phyloP scores from a whole-genome alignment of 2,888 invertebrate species.

The Yponomeuta cagnagella region DNA sequence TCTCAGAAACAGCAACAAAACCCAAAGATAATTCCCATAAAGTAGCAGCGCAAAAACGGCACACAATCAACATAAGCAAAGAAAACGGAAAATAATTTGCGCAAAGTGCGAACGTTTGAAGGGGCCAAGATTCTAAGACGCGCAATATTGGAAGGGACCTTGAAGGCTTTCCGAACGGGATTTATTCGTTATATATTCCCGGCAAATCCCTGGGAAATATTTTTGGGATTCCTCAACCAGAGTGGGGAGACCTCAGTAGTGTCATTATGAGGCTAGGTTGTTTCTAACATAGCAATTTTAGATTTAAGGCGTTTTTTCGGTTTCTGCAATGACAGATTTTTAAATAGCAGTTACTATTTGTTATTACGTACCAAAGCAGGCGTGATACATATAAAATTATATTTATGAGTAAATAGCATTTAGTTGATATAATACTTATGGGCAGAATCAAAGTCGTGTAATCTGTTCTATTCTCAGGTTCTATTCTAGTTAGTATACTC shows the following conservation, averaged over 20 bases:
- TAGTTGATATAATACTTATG: no score
- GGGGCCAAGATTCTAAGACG: not conserved
- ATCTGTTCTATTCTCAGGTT: no score
- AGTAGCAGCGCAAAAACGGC: not conserved
- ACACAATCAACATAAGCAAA: slow-evolving; percentile 3
- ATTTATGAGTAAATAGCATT: no score
- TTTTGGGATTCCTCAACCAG: not conserved
- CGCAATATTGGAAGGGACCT: slow-evolving; percentile 5
- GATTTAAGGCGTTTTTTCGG: no score
- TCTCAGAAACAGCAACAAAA: not conserved
- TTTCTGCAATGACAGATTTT: no score
- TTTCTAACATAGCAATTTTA: no score
- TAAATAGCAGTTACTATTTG: no score
- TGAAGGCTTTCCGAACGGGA: slow-evolving; percentile 12
- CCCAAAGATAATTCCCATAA: not conserved
- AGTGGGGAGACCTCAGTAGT: not conserved
- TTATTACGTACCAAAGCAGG: no score
- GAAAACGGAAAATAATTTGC: slow-evolving; percentile 9
- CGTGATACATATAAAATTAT: no score
- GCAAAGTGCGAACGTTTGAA: slow-evolving; percentile 1
- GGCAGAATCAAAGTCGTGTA: no score
- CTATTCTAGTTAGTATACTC: no score
- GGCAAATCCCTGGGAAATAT: slow-evolving; percentile 4
- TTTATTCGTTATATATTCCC: slow-evolving; percentile 20
- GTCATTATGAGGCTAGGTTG: no score